These are phyloP conservation scores for Uloborus plumipes DNA, from an alignment of 2,888 invertebrate genomes.

Conservation along the genomic window DNA sequence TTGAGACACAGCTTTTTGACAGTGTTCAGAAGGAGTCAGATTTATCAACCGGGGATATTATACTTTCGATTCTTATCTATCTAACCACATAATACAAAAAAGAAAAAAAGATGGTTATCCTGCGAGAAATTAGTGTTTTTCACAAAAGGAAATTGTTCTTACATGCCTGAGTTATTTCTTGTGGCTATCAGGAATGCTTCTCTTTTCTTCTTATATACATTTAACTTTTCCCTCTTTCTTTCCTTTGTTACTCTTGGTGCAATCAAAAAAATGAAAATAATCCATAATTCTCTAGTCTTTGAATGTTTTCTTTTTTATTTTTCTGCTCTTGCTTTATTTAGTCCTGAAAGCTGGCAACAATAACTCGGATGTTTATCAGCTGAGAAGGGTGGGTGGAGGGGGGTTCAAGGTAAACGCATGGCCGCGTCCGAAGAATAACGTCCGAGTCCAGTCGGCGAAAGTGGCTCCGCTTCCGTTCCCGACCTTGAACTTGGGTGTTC, in stretches of 20 bases:
- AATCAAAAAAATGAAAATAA: conserved; percentile 9
- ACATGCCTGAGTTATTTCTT: no score
- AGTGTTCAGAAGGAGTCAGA: no score
- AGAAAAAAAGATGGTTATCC: no score
- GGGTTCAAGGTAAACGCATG: not conserved
- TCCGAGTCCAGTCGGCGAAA: conserved; percentile 5
- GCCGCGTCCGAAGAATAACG: conserved; percentile 7
- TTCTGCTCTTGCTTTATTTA: not conserved
- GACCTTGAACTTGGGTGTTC: conserved; percentile 10
- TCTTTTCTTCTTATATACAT: not conserved
- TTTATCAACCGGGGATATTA: no score
- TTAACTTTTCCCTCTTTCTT: not conserved
- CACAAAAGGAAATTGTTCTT: no score
- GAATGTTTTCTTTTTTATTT: not conserved
- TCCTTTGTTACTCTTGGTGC: not conserved
- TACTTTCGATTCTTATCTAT: no score
- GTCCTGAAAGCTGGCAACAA: conserved; percentile 3
- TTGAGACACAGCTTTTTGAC: no score
- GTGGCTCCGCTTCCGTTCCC: conserved; percentile 6
- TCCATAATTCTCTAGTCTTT: conserved; percentile 5
- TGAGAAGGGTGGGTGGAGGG: not conserved
- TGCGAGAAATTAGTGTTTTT: no score
- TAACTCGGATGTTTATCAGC: conserved; percentile 11
- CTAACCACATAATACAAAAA: no score
- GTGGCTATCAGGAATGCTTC: not conserved